Evolutionary conservation across 2,888 invertebrate species (phyloP), one percentile per base, ranked within the genome.

Genomic region (Crioceris asparagi): DNA sequence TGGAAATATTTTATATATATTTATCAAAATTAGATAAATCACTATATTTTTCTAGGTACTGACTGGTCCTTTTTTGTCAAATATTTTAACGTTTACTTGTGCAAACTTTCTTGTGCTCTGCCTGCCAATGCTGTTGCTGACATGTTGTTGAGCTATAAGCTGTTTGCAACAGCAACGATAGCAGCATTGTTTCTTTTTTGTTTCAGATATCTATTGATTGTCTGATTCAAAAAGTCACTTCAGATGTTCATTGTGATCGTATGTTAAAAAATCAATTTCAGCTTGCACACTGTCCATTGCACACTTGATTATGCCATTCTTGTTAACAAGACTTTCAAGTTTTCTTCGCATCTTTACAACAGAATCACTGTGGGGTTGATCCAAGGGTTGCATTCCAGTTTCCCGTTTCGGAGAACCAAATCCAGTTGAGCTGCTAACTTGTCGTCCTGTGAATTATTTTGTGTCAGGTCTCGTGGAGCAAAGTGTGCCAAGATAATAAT

Each of bases 121-220:
- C 74, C 52, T 80, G 79, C 84, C 84, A 85, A 56, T 85, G 83
- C 27, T 75, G 70, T 54, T 85, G 82, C 54, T 88, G 87, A 54
- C 90, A 90, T 30, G 78, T 77, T 30, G 75, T 77, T 38, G 83
- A 83, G 66, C 85, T 90, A 61, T 90, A 90, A 0, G 86, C 83
- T 1, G 87, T 88, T 83, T 84, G 79, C 87, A 87, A 60, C 90
- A 90, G 59, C 88, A 90, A 59, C 87, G 83, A 56, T 87, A 87
- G 57, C 83, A 83, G 1, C 83, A 83, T 65, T 82, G 82, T 55
- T 83, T 83, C 61, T 79, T 83, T 63, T 85, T 86, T 30, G 74
- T 75, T 51, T 75, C 74, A 0, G 79, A 77, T 49, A 84, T 71
- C 45, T 76, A 72, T 45, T 70, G 67, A 50, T 75, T 72, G 55